Evolutionary conservation across 1,140 invertebrate species (phyloP).

Genomic region (Grapholita molesta): DNA sequence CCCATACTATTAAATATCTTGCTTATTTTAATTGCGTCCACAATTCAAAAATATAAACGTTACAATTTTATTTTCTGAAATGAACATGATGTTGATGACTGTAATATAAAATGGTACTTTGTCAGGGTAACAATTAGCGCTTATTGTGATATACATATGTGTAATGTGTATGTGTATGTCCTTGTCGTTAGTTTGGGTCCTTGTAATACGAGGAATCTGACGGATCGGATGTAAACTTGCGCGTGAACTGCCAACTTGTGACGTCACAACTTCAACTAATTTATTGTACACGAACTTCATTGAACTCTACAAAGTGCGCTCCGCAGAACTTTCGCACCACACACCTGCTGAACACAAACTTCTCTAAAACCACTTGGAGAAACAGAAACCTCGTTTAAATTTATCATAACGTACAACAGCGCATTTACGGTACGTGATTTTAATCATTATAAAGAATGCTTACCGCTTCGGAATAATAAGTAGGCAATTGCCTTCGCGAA

Average conservation of each 20-base stretch:
- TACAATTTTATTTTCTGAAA: too few species aligned
- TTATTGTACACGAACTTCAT: not conserved
- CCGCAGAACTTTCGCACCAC: not conserved
- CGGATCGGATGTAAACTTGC: not conserved
- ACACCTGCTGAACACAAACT: not conserved
- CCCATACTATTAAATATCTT: too few species aligned
- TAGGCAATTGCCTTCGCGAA: not conserved
- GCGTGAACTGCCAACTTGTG: not conserved
- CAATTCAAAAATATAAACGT: too few species aligned
- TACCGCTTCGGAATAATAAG: slow-evolving; percentile 1
- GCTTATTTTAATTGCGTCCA: too few species aligned
- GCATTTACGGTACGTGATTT: slow-evolving; percentile 12
- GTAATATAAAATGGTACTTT: too few species aligned
- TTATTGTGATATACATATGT: slow-evolving; percentile 33
- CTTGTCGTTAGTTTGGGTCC: not conserved
- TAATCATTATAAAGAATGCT: slow-evolving; percentile 4
- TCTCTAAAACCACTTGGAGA: not conserved
- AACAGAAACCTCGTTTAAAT: not conserved
- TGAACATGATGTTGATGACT: too few species aligned
- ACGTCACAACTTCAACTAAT: slow-evolving; percentile 8
- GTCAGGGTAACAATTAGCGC: too few species aligned
- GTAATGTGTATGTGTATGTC: too few species aligned
- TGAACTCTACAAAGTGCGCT: not conserved
- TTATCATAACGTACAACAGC: not conserved
- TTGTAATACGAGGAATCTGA: not conserved